phyloP scores from a whole-genome alignment of 2,888 invertebrate genomes.

The Machimus atricapillus region DNA sequence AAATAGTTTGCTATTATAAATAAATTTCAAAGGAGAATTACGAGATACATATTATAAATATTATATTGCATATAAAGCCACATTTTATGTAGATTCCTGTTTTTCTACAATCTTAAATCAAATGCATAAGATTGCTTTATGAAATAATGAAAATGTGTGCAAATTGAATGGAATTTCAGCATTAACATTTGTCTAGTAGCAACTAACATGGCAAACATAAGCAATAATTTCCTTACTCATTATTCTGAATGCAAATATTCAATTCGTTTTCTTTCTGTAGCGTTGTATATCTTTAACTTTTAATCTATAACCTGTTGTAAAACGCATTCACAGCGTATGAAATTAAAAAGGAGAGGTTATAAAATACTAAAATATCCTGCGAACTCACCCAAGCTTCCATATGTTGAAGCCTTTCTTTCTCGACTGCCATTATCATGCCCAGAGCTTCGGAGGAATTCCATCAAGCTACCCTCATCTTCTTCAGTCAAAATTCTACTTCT shows the following conservation, averaged over 20 bases:
- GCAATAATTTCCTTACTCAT: not conserved
- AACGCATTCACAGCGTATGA: not conserved
- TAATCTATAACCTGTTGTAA: constrained; percentile 1
- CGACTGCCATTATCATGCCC: constrained; percentile 75
- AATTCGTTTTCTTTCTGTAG: not conserved
- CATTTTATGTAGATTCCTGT: too few species aligned
- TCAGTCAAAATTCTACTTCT: constrained; percentile 82
- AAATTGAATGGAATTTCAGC: not conserved
- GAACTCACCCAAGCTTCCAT: constrained; percentile 78
- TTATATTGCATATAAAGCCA: too few species aligned
- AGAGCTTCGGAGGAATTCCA: constrained; percentile 82
- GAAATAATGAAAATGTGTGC: not conserved
- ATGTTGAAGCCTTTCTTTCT: constrained; percentile 74
- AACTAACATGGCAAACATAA: not conserved
- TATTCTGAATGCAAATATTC: not conserved
- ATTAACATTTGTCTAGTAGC: not conserved
- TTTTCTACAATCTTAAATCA: not conserved
- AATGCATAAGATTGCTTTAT: not conserved
- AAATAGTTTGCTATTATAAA: too few species aligned
- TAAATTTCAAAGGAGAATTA: too few species aligned
- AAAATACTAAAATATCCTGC: not conserved
- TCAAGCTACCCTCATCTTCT: constrained; percentile 83
- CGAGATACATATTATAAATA: too few species aligned
- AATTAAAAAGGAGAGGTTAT: not conserved
- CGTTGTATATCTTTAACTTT: not conserved